Evolutionary conservation across 2,113 vertebrate species (phyloP).

Genomic region (Python bivittatus): DNA sequence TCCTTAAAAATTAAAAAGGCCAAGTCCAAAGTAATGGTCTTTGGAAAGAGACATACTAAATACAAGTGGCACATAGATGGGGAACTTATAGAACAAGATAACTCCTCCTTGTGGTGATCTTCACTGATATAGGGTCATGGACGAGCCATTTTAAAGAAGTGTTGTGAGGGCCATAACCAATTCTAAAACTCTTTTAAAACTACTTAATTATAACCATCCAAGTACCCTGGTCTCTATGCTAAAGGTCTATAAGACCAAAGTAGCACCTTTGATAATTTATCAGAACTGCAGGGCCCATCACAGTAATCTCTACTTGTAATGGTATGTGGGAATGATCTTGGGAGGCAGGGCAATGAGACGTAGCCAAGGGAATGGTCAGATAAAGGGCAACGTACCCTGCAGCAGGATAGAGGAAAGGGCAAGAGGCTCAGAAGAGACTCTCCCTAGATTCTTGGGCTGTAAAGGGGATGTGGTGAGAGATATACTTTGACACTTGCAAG

Average conservation of each 20-base stretch:
- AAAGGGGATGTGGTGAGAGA: neutral
- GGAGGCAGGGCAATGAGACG: neutral
- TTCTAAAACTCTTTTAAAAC: neutral
- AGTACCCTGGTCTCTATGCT: neutral
- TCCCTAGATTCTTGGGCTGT: neutral
- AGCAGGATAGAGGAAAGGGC: neutral
- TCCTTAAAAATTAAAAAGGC: neutral
- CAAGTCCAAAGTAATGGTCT: neutral
- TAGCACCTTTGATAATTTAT: neutral
- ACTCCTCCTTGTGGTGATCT: neutral
- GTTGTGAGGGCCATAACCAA: neutral
- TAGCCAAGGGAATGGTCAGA: neutral
- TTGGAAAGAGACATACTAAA: neutral
- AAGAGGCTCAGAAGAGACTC: neutral
- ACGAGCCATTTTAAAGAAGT: neutral
- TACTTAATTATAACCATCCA: neutral
- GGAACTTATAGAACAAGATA: neutral
- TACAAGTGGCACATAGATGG: neutral
- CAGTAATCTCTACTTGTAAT: neutral
- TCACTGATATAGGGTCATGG: neutral
- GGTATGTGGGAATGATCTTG: neutral
- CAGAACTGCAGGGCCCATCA: neutral
- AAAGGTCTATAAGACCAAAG: neutral
- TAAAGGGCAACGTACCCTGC: neutral
- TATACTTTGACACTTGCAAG: neutral